Evolutionary conservation across 1,140 invertebrate species (phyloP).

Genomic region (Contarinia nasturtii): DNA sequence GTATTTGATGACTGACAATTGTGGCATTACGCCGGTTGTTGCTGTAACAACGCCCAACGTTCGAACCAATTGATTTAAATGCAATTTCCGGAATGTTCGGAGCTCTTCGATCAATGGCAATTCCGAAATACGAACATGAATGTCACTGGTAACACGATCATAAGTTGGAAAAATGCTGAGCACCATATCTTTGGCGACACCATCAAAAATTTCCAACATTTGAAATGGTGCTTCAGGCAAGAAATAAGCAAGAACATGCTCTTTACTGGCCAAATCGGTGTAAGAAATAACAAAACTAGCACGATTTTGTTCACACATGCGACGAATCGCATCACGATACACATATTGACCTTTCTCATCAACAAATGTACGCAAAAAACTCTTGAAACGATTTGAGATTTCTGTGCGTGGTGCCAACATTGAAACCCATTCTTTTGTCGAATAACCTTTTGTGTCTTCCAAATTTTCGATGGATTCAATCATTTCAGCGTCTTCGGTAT

Average conservation of each 20-base stretch:
- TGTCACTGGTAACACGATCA: constrained; percentile 78
- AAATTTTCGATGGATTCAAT: constrained; percentile 96
- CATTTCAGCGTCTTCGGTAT: constrained; percentile 60
- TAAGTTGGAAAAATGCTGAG: constrained; percentile 91
- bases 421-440: constrained; percentile 86
- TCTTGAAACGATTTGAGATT: constrained; percentile 92
- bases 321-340: constrained; percentile 81
- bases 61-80: constrained; percentile 87
- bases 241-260: constrained; percentile 90
- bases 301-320: constrained; percentile 86
- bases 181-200: constrained; percentile 88
- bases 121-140: constrained; percentile 87
- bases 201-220: constrained; percentile 89
- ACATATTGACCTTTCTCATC: constrained; percentile 75
- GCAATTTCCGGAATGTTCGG: constrained; percentile 83
- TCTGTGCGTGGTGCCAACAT: constrained; percentile 91
- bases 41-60: constrained; percentile 92
- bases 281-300: constrained; percentile 90
- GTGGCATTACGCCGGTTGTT: constrained; percentile 88
- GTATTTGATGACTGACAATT: constrained; percentile 89
- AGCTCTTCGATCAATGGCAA: constrained; percentile 92
- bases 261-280: constrained; percentile 68
- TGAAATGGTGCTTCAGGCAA: constrained; percentile 91
- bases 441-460: constrained; percentile 85
- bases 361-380: constrained; percentile 79